phyloP scores from a whole-genome alignment of 2,113 vertebrate species.

The Xiphophorus maculatus region DNA sequence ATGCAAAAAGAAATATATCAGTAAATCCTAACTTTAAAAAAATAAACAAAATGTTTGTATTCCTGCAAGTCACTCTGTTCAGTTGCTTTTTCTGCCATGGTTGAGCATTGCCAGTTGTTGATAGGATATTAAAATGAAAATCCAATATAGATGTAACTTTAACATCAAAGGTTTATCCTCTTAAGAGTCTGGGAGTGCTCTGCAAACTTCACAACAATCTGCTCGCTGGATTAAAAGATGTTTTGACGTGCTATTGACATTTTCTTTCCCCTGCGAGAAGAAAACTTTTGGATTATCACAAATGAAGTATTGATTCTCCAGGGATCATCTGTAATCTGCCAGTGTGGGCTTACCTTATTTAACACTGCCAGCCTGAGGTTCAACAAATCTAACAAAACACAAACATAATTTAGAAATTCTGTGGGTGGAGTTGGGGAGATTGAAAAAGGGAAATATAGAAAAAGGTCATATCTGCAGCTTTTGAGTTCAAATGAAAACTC shows the following conservation, averaged over 20 bases:
- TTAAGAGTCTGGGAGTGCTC: background rate
- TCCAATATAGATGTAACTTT: background rate
- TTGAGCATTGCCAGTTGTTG: background rate
- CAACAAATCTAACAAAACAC: background rate
- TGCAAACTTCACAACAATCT: background rate
- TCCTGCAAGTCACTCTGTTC: background rate
- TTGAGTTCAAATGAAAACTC: background rate
- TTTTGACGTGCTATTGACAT: slow-evolving; percentile 9
- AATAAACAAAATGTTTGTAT: background rate
- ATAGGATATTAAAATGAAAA: slow-evolving; percentile 2
- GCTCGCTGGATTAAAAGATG: slow-evolving; percentile 5
- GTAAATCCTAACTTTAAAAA: background rate
- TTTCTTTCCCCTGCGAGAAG: background rate
- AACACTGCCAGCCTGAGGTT: background rate
- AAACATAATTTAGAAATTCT: background rate
- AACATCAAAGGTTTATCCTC: slow-evolving; percentile 10
- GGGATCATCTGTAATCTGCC: background rate
- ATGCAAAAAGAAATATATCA: background rate
- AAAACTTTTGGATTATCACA: slow-evolving; percentile 11
- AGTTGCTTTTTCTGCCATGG: background rate
- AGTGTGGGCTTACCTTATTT: no score
- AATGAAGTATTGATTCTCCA: slow-evolving; percentile 11
- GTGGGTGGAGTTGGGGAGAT: background rate
- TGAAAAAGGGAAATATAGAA: background rate
- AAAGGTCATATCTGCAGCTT: background rate